Evolutionary conservation across 2,888 invertebrate species (phyloP), one percentile per base, ranked within the genome.

Genomic region (Molanna angustata): DNA sequence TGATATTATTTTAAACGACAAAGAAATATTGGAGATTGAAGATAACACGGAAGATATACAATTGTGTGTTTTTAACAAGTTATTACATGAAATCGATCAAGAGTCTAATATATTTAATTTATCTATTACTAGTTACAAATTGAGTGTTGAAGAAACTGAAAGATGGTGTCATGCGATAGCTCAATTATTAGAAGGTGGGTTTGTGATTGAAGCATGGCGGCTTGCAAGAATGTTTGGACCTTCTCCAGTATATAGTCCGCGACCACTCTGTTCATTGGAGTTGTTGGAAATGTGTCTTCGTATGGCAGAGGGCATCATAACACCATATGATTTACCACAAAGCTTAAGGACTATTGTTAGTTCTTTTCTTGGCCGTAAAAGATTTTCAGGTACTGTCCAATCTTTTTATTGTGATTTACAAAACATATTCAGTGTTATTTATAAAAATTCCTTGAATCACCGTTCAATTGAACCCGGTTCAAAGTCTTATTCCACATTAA

Each of bases 251-350:
- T 72, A 65, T 43, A 62, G 66, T n/a, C 70, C 67, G 45, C 64
- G 72, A 41, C 65, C 67, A 3, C 69, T 71, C 0, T 74, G 74
- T 49, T 75, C 76, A 0, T 72, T 85, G 31, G 78, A 82, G 63
- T 76, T 83, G 33, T 64, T 85, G 40, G 74, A 82, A 65, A 73
- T 84, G 1, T 85, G 84, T 58, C 69, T 82, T 59, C 78, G 76
- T 62, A 65, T 86, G 47, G 86, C 84, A 0, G 86, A 86, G 65
- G 82, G 82, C 2, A 71, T 77, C 3, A 71, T 80, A 31, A 72
- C 76, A 32, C 85, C 85, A 0, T 78, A 81, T 62, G 80, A 54
- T 18, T n/a, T 54, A 18, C 47, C 54, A 13, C 47, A 41, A 11
- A 35, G 27, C 11, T 22, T 50, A 18, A 39, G 50, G 18, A 18